These are phyloP conservation scores for Corythornis leucogaster DNA, from an alignment of 2,797 vertebrate genomes.

Conservation along the genomic window DNA sequence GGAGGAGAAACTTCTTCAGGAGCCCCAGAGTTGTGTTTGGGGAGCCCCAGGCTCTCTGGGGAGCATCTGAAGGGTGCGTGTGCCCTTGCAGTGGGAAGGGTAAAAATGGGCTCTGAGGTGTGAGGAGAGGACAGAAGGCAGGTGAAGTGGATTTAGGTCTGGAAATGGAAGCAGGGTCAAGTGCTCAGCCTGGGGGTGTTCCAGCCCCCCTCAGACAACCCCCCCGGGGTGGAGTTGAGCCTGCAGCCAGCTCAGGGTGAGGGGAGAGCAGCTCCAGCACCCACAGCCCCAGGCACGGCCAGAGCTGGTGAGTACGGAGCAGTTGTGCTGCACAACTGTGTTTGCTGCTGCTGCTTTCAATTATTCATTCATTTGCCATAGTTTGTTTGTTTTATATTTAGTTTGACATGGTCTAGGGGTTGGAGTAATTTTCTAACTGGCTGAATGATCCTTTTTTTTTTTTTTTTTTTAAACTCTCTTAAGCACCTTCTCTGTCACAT, in stretches of 20 bases:
- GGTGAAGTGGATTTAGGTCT: background rate
- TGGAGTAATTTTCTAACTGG: constrained; percentile 68
- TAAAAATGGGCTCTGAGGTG: fast-evolving
- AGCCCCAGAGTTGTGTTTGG: too few species aligned
- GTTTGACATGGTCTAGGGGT: constrained; percentile 46
- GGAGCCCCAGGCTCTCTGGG: background rate
- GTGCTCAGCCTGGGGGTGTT: background rate
- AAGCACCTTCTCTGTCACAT: constrained; percentile 34
- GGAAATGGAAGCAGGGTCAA: background rate
- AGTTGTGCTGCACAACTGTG: background rate
- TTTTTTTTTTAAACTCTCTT: background rate
- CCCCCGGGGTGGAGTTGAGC: fast-evolving
- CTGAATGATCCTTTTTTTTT: constrained; percentile 43
- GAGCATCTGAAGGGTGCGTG: background rate
- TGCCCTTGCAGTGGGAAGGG: fast-evolving
- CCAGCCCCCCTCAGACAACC: fast-evolving
- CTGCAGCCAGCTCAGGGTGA: background rate
- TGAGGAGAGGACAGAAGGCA: fast-evolving
- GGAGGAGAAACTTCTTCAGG: background rate
- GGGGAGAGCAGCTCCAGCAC: background rate
- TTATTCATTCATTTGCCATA: constrained; percentile 37
- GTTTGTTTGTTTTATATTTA: constrained; percentile 64
- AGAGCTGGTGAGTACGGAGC: background rate
- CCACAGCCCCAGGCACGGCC: fast-evolving
- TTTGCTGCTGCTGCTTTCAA: background rate